Conservation (phyloP, 2,888 invertebrate species). For the Mesorhabditis sp. region DNA sequence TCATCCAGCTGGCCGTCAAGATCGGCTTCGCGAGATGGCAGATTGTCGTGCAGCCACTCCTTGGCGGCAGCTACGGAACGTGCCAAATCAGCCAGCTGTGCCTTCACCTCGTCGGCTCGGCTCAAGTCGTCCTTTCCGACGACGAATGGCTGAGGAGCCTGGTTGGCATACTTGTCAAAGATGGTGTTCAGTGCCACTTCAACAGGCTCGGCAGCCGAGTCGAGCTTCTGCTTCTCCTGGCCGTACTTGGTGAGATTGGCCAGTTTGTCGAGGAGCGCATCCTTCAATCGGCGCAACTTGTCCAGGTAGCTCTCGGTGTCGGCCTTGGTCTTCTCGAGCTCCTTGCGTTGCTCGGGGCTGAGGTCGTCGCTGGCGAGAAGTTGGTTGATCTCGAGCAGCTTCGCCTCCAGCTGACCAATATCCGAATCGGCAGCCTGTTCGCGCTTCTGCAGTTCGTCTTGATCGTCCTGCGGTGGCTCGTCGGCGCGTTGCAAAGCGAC, state of each 20-base stretch:
- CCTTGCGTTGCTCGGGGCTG: constrained; percentile 8
- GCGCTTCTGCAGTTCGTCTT: background rate
- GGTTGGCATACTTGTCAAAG: constrained; percentile 1
- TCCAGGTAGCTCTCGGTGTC: constrained; percentile 10
- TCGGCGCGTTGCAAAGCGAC: background rate
- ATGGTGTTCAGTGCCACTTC: constrained; percentile 6
- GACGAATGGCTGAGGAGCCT: constrained; percentile 5
- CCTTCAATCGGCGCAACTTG: background rate
- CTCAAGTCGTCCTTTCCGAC: background rate
- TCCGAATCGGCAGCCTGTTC: constrained; percentile 6
- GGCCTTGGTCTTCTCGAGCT: constrained; percentile 10
- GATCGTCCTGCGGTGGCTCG: background rate
- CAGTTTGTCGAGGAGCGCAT: constrained; percentile 5
- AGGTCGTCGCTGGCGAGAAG: constrained; percentile 3
- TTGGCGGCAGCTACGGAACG: constrained; percentile 2
- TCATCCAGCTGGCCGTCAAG: background rate
- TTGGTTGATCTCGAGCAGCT: constrained; percentile 8
- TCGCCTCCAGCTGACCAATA: constrained; percentile 5
- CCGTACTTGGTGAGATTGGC: constrained; percentile 6
- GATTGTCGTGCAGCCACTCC: constrained; percentile 7
- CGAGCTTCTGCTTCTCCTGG: constrained; percentile 11
- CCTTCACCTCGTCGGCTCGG: constrained; percentile 1
- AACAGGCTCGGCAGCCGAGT: constrained; percentile 9
- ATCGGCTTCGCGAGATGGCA: constrained; percentile 5
- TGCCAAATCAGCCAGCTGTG: constrained; percentile 4